Conservation (phyloP, 1,140 invertebrate genomes). For the Drosophila busckii region DNA sequence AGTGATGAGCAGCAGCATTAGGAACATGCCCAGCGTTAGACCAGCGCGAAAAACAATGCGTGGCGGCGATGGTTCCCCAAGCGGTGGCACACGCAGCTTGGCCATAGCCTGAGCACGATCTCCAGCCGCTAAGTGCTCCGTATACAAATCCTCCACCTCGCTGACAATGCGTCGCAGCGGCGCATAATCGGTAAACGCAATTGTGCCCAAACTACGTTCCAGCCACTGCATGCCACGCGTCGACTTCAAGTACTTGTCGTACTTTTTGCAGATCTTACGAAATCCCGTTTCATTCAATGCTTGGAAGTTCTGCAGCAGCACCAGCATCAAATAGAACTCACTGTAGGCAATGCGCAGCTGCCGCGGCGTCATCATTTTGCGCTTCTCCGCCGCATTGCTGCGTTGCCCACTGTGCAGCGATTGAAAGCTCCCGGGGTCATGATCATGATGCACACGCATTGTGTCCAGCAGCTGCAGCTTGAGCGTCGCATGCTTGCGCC, state of each 20-base stretch:
- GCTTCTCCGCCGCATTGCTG: conserved; percentile 61
- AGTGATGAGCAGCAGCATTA: conserved; percentile 80
- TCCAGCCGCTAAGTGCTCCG: conserved; percentile 84
- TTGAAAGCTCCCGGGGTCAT: conserved; percentile 9
- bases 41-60: conserved; percentile 84
- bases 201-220: conserved; percentile 7
- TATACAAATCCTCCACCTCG: conserved; percentile 85
- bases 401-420: conserved; percentile 10
- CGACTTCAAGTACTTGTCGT: conserved; percentile 88
- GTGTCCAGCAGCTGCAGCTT: conserved; percentile 86
- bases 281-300: conserved; percentile 99
- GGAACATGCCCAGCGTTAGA: conserved; percentile 83
- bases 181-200: conserved; percentile 32
- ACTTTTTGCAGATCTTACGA: conserved; percentile 99
- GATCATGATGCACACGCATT: conserved; percentile 10
- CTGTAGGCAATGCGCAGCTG: conserved; percentile 98
- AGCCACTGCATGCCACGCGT: conserved; percentile 24
- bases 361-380: conserved; percentile 80
- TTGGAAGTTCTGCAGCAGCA: conserved; percentile 93
- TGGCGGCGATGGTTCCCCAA: conserved; percentile 84
- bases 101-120: conserved; percentile 86
- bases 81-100: conserved; percentile 85
- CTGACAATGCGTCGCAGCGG: conserved; percentile 80
- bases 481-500: conserved; percentile 92
- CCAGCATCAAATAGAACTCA: conserved; percentile 98